Evolutionary conservation across 2,888 invertebrate genomes (phyloP).

Genomic region (Phaedon cochleariae): DNA sequence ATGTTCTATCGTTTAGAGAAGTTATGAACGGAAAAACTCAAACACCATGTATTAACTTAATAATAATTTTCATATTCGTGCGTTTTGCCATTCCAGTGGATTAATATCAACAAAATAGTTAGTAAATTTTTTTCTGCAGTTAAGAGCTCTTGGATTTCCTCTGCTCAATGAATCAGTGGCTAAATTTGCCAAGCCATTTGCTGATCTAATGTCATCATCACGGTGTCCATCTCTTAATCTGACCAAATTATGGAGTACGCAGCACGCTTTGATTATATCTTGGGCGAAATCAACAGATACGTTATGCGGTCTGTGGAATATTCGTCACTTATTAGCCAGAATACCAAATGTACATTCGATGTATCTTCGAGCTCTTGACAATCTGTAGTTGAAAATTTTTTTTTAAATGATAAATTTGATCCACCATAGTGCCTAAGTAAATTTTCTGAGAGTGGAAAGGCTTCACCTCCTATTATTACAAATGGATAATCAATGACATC

Average conservation of each 20-base stretch:
- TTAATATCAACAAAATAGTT: constrained; percentile 23
- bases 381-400: constrained; percentile 30
- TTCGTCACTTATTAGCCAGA: constrained; percentile 31
- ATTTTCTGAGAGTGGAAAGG: constrained; percentile 28
- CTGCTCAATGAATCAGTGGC: constrained; percentile 23
- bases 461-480: constrained; percentile 29
- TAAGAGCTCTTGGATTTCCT: constrained; percentile 26
- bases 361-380: constrained; percentile 17
- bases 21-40: constrained; percentile 11
- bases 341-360: constrained; percentile 31
- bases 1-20: constrained; percentile 14
- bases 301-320: constrained; percentile 23
- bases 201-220: constrained; percentile 20
- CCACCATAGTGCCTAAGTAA: constrained; percentile 22
- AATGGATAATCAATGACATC: constrained; percentile 17
- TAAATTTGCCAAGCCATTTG: constrained; percentile 17
- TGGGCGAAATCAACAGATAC: constrained; percentile 23
- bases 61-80: constrained; percentile 6
- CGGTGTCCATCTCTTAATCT: constrained; percentile 18
- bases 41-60: constrained; percentile 14
- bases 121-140: constrained; percentile 23
- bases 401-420: constrained; percentile 12
- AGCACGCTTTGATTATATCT: constrained; percentile 23
- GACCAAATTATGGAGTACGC: constrained; percentile 21
- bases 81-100: background rate